Evolutionary conservation across 2,888 invertebrate species (phyloP).

Genomic region (Synergus japonicus): DNA sequence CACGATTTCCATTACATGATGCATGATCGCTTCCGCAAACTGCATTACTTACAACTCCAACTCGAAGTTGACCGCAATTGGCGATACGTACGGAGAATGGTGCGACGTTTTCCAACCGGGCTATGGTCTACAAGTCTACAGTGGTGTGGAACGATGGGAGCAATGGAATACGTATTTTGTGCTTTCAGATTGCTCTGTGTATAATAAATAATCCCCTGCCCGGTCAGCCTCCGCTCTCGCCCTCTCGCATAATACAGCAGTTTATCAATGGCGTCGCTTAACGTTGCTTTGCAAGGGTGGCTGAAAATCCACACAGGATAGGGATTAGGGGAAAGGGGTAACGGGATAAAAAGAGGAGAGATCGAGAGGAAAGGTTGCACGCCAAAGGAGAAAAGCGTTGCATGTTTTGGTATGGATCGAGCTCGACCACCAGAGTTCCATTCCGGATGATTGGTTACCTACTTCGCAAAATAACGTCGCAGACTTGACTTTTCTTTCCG

Average conservation of each 20-base stretch:
- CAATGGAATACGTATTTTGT: constrained; percentile 41
- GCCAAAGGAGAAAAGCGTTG: constrained; percentile 5
- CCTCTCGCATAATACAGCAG: constrained; percentile 36
- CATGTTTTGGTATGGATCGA: constrained; percentile 32
- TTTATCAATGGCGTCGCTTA: constrained; percentile 42
- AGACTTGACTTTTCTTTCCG: constrained; percentile 22
- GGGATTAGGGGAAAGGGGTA: background rate
- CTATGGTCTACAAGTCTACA: background rate
- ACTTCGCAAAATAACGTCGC: constrained; percentile 40
- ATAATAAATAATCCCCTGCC: constrained; percentile 42
- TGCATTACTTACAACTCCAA: background rate
- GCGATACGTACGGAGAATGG: background rate
- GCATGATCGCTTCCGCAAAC: background rate
- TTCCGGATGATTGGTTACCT: constrained; percentile 42
- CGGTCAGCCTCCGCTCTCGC: constrained; percentile 8
- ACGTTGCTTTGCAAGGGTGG: constrained; percentile 31
- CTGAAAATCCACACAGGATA: constrained; percentile 5
- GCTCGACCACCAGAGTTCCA: constrained; percentile 33
- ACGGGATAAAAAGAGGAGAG: background rate
- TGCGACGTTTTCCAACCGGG: constrained; percentile 6
- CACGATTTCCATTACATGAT: background rate
- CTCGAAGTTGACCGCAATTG: constrained; percentile 31
- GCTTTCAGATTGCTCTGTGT: constrained; percentile 28
- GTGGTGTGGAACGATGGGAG: constrained; percentile 14
- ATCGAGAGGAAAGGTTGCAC: constrained; percentile 15